Evolutionary conservation across 2,797 vertebrate species (phyloP), one percentile per base, ranked within the genome.

Genomic region (Xenentodon cancila): DNA sequence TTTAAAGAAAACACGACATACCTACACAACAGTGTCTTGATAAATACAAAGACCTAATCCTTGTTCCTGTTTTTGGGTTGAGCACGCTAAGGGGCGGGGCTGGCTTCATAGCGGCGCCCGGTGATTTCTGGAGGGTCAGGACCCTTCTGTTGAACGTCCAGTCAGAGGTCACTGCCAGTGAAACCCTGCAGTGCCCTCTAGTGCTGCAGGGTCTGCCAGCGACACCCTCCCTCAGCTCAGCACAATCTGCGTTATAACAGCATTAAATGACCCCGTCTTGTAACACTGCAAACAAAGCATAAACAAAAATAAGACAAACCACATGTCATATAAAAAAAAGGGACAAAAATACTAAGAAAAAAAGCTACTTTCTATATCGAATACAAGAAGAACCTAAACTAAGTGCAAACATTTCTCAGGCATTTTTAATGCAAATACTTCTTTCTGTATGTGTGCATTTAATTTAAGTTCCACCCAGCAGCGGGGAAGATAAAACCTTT

Each of bases 171-270:
- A 94, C 75, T 84, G 79, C 81, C 93, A 92, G 57, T 78, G 85
- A 89, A 92, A 94, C 94, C 87, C 95, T 90, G 94, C 93, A 96
- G 93, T 95, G 95, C 95, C 96, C 94, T 95, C 96, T 97, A 96
- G 95, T 95, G 96, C 93, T 89, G 68, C 68, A 43, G 70, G 20
- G 73, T 59, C 80, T 50, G 50, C 18, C 40, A 55, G 65, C 45
- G 65, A 71, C 30, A 44, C 30, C 63, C 65, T 68, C 46, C 43
- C 58, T 45, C 51, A 67, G 49, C 25, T 78, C 55, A 13, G 8
- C 45, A 47, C 47, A 0, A 1, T 22, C 43, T 56, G 34, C n/a
- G 52, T 15, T 50, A 2, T 25, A 8, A 1, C 19, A 18, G 25
- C 34, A 16, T 3, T 11, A 2, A 50, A 16, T 17, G 48, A 12